These are phyloP conservation scores for Silurus glanis DNA, from an alignment of 2,113 vertebrate genomes.

Conservation along the genomic window DNA sequence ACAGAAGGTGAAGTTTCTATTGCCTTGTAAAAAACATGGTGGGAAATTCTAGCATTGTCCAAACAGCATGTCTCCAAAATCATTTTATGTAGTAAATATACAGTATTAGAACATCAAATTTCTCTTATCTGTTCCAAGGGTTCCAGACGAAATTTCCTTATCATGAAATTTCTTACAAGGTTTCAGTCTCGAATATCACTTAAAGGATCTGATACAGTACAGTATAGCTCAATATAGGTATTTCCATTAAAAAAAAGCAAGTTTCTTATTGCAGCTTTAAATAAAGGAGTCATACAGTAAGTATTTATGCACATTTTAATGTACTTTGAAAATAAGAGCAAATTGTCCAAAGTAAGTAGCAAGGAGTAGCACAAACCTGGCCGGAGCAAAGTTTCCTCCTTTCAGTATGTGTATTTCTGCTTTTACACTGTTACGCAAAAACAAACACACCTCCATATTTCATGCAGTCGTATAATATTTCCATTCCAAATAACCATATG, in stretches of 20 bases:
- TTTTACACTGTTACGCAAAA: neutral
- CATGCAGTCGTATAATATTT: neutral
- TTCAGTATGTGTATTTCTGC: constrained; percentile 24
- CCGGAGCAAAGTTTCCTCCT: constrained; percentile 34
- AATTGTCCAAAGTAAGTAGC: constrained; percentile 8
- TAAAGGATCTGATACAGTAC: neutral
- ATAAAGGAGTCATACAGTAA: neutral
- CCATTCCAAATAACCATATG: neutral
- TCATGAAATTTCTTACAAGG: neutral
- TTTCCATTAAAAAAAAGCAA: neutral
- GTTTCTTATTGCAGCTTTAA: constrained; percentile 4
- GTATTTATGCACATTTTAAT: neutral
- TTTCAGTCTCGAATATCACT: constrained; percentile 26
- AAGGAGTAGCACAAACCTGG: constrained; percentile 15
- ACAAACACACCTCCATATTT: constrained; percentile 4
- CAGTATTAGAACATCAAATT: too few species aligned
- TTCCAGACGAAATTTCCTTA: too few species aligned
- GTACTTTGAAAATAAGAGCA: constrained; percentile 18
- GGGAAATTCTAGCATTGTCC: too few species aligned
- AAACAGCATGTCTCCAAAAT: too few species aligned
- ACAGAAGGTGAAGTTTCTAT: neutral
- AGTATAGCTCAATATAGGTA: neutral
- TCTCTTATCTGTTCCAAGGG: too few species aligned
- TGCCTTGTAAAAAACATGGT: constrained; percentile 29
- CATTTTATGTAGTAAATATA: too few species aligned